These are phyloP conservation scores for Caenorhabditis brenneri DNA, from an alignment of 1,140 invertebrate species.

Conservation along the genomic window DNA sequence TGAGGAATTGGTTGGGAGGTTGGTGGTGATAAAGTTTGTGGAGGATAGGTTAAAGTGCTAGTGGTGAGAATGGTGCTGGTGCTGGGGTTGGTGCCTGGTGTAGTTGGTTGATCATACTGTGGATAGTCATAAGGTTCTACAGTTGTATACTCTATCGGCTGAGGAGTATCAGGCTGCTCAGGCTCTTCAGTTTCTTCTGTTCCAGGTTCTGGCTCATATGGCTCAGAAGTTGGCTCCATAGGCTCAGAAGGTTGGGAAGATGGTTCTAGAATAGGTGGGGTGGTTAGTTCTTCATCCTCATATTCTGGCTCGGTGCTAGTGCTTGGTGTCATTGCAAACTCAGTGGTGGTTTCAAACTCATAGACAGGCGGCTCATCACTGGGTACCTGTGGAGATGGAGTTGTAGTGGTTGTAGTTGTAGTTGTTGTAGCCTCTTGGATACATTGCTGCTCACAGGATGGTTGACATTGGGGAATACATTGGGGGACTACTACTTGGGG, in stretches of 20 bases:
- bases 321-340: not conserved
- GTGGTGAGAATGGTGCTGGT: not conserved
- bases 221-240: not conserved
- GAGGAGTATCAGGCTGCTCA: not conserved
- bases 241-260: not conserved
- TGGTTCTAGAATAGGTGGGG: not conserved
- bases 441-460: slow-evolving; percentile 2
- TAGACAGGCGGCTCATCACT: slow-evolving; percentile 18
- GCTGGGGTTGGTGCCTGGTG: not conserved
- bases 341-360: not conserved
- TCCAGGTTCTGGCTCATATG: not conserved
- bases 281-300: slow-evolving; percentile 38
- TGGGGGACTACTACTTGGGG: not conserved
- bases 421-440: slow-evolving; percentile 7
- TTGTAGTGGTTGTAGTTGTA: not conserved
- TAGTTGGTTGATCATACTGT: slow-evolving; percentile 23
- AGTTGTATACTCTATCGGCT: slow-evolving; percentile 1
- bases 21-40: not conserved
- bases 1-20: not conserved
- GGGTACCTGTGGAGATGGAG: slow-evolving; percentile 25
- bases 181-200: not conserved
- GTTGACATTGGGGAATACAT: slow-evolving; percentile 38
- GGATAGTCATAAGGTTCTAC: slow-evolving; percentile 15
- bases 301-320: slow-evolving; percentile 6
- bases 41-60: not conserved